Base-by-base conservation (phyloP, 2,797 vertebrate genomes). In the Leontocebus nigricollis region DNA sequence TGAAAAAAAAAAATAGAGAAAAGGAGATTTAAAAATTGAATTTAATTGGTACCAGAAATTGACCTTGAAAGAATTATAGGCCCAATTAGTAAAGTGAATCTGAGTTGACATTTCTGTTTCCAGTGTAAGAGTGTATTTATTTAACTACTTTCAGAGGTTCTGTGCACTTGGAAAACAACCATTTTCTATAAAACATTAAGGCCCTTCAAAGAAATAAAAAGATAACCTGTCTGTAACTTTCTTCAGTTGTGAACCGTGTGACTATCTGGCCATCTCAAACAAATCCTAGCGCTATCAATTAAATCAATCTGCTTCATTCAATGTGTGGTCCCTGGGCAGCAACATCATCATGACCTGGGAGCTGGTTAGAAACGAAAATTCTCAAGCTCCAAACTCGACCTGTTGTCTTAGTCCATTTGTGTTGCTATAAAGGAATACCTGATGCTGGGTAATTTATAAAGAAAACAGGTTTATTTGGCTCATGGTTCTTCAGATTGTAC, bases 31-130 rank as follows among this genome's bases (percentile, higher is more conserved):
- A 41, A 91, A 85, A 85, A 77, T 33, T 15, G 41, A 73, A 88
- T 90, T 83, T 95, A 95, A 97, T 86, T 93, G 81, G 72, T 79
- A 75, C 36, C 52, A 94, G 77, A 96, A 97, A 88, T 59, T 84
- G 52, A 96, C 57, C 79, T 95, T 95, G 70, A 92, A 92, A 75
- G 75, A 93, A n/a, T 85, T 95, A 73, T 72, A 70, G 36, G 79
- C 30, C 82, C 77, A 96, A 96, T 96, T 70, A 93, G 81, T 24
- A 93, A 84, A 93, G 41, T 90, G 46, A 79, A 89, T 95, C 85
- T 90, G 80, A 48, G 77, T 48, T 96, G 77, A 93, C 73, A 93
- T 90, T 96, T 91, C 44, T 85, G 19, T 77, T 88, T 91, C 67
- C 75, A 89, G 39, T 36, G 30, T 94, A 92, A 92, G 19, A 36